Evolutionary conservation across 1,140 invertebrate species (phyloP).

Genomic region (Araneus ventricosus): DNA sequence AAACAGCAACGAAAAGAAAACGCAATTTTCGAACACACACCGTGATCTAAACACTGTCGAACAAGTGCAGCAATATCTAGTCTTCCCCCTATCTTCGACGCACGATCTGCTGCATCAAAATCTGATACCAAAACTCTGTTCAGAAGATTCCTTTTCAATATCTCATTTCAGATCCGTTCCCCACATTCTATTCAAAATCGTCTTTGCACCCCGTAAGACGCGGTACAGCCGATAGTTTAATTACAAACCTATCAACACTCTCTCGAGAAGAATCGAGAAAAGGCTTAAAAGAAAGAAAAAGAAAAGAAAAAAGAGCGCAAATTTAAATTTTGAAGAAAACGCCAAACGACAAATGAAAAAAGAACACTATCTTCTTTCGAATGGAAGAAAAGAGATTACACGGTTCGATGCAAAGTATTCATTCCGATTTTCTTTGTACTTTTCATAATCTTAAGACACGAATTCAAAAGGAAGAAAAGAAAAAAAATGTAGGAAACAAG

Average conservation of each 20-base stretch:
- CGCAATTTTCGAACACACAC: no score
- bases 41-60: background rate
- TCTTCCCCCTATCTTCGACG: background rate
- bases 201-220: background rate
- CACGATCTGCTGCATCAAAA: background rate
- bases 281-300: background rate
- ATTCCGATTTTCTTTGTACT: constrained; percentile 55
- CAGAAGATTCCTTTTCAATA: constrained; percentile 12
- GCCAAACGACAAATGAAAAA: background rate
- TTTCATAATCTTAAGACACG: constrained; percentile 57
- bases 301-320: constrained; percentile 15
- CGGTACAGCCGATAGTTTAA: constrained; percentile 56
- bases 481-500: constrained; percentile 23
- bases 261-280: background rate
- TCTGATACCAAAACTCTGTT: background rate
- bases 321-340: constrained; percentile 53
- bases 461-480: constrained; percentile 28
- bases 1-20: no score
- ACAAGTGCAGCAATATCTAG: background rate
- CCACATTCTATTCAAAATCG: constrained; percentile 27
- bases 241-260: constrained; percentile 61
- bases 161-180: constrained; percentile 31
- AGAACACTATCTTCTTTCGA: background rate
- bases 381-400: constrained; percentile 66
- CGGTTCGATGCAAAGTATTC: constrained; percentile 62